Evolutionary conservation across 2,797 vertebrate genomes (phyloP), one percentile per base, ranked within the genome.

Genomic region (Monodelphis domestica): DNA sequence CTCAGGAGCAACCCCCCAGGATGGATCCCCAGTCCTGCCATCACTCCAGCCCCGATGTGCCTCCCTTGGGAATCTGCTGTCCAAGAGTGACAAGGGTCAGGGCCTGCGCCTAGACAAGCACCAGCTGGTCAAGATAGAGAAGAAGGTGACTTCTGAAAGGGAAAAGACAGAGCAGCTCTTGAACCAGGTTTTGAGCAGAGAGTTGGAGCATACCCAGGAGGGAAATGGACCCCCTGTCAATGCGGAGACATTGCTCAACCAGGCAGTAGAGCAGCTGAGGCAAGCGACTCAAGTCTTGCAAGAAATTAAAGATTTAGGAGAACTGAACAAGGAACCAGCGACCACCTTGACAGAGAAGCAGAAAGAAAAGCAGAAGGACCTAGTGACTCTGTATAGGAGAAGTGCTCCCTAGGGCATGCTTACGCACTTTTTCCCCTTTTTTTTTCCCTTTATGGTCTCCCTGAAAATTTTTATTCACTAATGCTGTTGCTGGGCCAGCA

Each of bases 261-360:
- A 99, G 95, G 99, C 99, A 38, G 98, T 99, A 96, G 99, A 99
- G 96, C 99, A 99, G 97, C 98, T 99, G 95, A 98, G 97, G 95
- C 99, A 98, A 98, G 99, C 99, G 10, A 99, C 99, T 0, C 97
- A 99, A 88, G 99, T 99, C 98, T 98, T 99, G 97, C 98, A 98
- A 97, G 99, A 99, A 98, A 98, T 99, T 90, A 99, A 98, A 96
- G 98, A 97, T 97, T 98, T 99, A 55, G 99, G 98, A 96, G 98
- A 98, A 95, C 94, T 97, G 94, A 97, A 94, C 96, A 98, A 97
- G 96, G 98, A 98, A 95, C 59, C 93, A 14, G 57, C 89, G 50
- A 26, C 70, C 28, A 45, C 54, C 54, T 94, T 94, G 56, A 88
- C 94, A 26, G 97, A 97, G 33, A 98, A 97, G 94, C 98, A 98